Conservation (phyloP, 2,797 vertebrate species). For the Discoglossus pictus region DNA sequence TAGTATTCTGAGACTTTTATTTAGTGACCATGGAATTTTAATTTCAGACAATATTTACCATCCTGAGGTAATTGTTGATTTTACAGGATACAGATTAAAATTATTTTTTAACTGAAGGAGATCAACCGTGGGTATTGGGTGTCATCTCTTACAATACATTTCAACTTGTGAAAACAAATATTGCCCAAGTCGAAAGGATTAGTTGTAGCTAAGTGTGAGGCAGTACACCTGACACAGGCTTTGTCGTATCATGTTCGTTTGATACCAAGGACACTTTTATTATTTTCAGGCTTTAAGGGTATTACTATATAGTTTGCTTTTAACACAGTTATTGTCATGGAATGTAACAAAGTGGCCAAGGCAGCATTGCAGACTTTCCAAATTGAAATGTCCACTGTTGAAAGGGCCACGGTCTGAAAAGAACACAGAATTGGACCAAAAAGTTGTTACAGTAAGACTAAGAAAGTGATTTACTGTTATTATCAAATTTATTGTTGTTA, state of each 20-base stretch:
- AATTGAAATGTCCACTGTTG: too few relatives aligned
- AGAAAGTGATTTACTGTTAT: too few relatives aligned
- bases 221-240: background rate
- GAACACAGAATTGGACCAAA: too few relatives aligned
- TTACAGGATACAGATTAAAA: constrained; percentile 40
- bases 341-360: too few relatives aligned
- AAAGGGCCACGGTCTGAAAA: too few relatives aligned
- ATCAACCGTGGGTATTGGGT: constrained; percentile 28
- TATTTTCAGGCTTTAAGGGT: constrained; percentile 2
- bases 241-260: constrained; percentile 19
- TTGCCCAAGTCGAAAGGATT: constrained; percentile 13
- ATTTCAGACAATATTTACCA: constrained; percentile 47
- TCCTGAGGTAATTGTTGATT: constrained; percentile 48
- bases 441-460: too few relatives aligned
- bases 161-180: constrained; percentile 24
- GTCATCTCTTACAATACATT: constrained; percentile 28
- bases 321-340: too few relatives aligned
- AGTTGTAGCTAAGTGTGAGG: constrained; percentile 15
- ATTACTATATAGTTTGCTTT: too few relatives aligned
- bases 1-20: constrained; percentile 36
- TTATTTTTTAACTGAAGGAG: constrained; percentile 27
- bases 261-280: background rate
- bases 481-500: too few relatives aligned
- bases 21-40: constrained; percentile 47
- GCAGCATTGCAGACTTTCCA: too few relatives aligned